These are phyloP conservation scores for Tapirus terrestris DNA, from an alignment of 2,113 vertebrate genomes.

Conservation along the genomic window DNA sequence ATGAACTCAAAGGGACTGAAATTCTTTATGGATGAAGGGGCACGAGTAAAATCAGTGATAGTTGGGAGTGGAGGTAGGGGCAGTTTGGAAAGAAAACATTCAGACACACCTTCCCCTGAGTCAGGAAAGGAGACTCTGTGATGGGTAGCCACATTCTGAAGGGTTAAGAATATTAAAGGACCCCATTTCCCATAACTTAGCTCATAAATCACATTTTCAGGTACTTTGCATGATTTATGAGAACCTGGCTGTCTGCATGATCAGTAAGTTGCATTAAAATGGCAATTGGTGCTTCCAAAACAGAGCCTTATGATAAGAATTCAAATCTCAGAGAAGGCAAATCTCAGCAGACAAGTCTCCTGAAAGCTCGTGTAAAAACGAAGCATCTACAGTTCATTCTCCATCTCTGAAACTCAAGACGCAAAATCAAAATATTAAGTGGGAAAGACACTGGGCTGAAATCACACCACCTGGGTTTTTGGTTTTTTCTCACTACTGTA, in stretches of 20 bases:
- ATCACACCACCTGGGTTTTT: not conserved
- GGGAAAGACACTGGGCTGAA: not conserved
- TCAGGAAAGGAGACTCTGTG: not conserved
- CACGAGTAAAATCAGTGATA: not conserved
- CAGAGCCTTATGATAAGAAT: slow-evolving; percentile 63
- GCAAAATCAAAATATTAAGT: slow-evolving; percentile 11
- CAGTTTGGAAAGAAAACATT: not conserved
- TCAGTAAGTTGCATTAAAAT: slow-evolving; percentile 80
- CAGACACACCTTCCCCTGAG: not conserved
- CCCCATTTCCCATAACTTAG: slow-evolving; percentile 79
- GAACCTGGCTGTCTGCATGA: slow-evolving; percentile 77
- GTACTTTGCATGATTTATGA: slow-evolving; percentile 84
- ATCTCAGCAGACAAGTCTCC: slow-evolving; percentile 11
- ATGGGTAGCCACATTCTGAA: slow-evolving; percentile 70
- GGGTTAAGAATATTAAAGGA: slow-evolving; percentile 79
- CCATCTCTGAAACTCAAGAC: not conserved
- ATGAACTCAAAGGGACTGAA: slow-evolving; percentile 50
- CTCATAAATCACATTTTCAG: slow-evolving; percentile 83
- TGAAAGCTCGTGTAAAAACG: not conserved
- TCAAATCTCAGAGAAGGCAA: slow-evolving; percentile 49
- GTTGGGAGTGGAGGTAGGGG: not conserved
- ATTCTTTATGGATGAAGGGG: not conserved
- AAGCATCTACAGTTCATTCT: not conserved
- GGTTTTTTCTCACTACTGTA: not conserved
- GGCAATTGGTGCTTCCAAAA: slow-evolving; percentile 76